phyloP scores from a whole-genome alignment of 35 echinoderm and acorn worm species.

The Heliocidaris tuberculata region DNA sequence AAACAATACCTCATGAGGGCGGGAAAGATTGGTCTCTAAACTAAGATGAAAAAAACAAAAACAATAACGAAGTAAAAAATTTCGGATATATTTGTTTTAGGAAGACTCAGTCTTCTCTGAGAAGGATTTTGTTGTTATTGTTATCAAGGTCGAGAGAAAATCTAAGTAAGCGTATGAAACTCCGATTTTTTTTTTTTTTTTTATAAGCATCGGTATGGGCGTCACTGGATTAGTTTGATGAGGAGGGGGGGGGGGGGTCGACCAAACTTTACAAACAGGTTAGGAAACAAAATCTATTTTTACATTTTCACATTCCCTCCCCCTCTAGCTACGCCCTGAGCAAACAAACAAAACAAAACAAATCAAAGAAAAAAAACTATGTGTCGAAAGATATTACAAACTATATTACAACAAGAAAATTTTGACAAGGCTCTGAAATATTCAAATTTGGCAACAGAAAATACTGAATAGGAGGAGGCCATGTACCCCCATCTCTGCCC shows the following conservation, averaged over 20 bases:
- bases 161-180: neutral
- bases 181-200: neutral
- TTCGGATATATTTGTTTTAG: neutral
- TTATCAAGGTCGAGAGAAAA: neutral
- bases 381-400: no score
- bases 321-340: no score
- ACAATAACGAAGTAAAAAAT: neutral
- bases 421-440: no score
- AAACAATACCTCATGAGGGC: neutral
- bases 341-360: no score
- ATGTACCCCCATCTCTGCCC: neutral
- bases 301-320: no score
- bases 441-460: no score
- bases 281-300: neutral
- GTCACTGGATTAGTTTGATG: neutral
- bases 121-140: neutral
- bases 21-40: neutral
- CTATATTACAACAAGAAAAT: no score
- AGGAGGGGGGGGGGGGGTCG: neutral
- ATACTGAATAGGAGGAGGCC: no score
- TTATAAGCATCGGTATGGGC: neutral
- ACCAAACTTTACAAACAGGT: neutral
- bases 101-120: neutral
- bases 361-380: no score
- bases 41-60: neutral